phyloP scores from a whole-genome alignment of 2,113 vertebrate species.

The Rana temporaria region DNA sequence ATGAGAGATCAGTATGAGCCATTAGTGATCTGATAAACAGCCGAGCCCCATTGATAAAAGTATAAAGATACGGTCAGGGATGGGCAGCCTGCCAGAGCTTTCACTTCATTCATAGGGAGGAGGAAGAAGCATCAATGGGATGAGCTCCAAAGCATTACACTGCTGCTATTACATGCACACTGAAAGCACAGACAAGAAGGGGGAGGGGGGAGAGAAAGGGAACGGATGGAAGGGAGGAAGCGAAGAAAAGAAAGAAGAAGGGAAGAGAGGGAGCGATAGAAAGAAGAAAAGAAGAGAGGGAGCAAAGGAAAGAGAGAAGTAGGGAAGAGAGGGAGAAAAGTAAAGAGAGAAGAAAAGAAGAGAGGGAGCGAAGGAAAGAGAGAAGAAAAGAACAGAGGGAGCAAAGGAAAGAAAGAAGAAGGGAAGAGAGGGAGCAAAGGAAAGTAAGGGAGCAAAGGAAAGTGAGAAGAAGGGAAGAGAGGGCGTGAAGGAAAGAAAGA shows the following conservation, averaged over 20 bases:
- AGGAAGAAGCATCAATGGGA: conserved; percentile 60
- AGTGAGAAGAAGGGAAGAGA: too few species aligned
- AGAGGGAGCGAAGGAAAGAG: neutral
- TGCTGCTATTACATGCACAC: conserved; percentile 45
- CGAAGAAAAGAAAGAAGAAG: neutral
- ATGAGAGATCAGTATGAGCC: conserved; percentile 60
- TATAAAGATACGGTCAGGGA: conserved; percentile 50
- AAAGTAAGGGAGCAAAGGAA: neutral
- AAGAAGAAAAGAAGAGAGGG: neutral
- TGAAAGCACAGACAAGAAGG: neutral
- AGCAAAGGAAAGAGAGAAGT: neutral
- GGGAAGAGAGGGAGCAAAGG: neutral
- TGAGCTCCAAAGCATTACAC: conserved; percentile 58
- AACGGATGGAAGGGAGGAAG: neutral
- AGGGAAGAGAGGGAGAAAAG: neutral
- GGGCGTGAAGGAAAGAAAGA: too few species aligned
- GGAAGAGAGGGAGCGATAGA: neutral
- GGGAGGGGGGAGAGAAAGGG: neutral
- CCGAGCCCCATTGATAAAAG: conserved; percentile 69
- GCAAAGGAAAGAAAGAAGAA: too few species aligned
- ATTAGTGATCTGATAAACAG: conserved; percentile 59
- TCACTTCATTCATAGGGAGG: conserved; percentile 66
- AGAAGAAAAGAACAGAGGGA: too few species aligned
- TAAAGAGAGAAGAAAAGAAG: neutral
- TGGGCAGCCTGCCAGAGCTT: conserved; percentile 63